Evolutionary conservation across 92 coral and sea anemone species (phyloP).

Genomic region (Phenganax marumi): DNA sequence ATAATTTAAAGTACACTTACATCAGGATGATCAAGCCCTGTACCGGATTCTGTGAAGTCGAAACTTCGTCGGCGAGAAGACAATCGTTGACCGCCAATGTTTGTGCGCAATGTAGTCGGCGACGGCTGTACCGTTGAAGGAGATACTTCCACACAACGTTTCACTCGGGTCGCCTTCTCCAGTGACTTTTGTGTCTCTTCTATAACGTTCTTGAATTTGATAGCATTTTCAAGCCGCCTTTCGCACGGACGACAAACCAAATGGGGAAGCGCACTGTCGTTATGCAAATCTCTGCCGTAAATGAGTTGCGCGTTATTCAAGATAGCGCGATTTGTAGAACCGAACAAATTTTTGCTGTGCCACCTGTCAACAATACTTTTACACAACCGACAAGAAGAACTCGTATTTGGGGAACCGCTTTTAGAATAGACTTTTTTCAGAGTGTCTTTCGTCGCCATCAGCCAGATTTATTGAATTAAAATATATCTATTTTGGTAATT

Average conservation of each 20-base stretch:
- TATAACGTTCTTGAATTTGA: background rate
- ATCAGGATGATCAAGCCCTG: too few species aligned
- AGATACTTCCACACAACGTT: conserved; percentile 10
- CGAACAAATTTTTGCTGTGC: background rate
- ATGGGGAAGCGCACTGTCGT: conserved; percentile 22
- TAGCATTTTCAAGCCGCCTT: conserved; percentile 21
- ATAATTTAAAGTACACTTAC: too few species aligned
- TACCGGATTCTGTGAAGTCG: too few species aligned
- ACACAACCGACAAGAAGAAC: background rate
- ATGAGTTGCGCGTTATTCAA: conserved; percentile 33
- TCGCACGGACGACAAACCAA: conserved; percentile 31
- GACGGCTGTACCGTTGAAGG: background rate
- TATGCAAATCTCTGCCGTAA: conserved; percentile 27
- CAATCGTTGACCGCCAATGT: too few species aligned
- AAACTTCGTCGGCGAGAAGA: too few species aligned
- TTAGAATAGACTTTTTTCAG: background rate
- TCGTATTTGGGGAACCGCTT: background rate
- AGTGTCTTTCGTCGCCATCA: background rate
- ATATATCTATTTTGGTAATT: background rate
- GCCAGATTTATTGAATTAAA: background rate
- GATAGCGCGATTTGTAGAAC: conserved; percentile 22
- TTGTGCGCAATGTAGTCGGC: too few species aligned
- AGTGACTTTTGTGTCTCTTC: background rate
- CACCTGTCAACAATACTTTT: background rate
- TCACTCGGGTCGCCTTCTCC: background rate